Conservation (phyloP, 2,888 invertebrate genomes). For the Drosophila neotestacea region DNA sequence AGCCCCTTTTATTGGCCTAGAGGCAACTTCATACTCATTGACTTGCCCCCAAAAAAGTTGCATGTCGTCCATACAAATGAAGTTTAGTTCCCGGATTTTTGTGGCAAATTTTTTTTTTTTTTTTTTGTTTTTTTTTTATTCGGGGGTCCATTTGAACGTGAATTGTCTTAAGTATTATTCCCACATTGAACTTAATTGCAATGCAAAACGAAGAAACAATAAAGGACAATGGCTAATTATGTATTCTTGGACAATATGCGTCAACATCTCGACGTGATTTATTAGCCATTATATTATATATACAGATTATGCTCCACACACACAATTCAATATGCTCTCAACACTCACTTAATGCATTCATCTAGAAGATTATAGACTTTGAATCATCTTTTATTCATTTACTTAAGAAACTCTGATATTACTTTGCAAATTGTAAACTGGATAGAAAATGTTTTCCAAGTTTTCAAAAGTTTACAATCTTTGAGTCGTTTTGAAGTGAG, state of each 20-base stretch:
- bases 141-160: constrained; percentile 28
- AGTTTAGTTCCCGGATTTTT: neutral
- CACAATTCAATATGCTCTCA: constrained; percentile 5
- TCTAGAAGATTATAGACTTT: neutral
- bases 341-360: constrained; percentile 1
- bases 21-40: constrained; percentile 10
- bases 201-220: constrained; percentile 53
- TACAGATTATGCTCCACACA: neutral
- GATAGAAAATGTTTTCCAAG: too few species aligned
- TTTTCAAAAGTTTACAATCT: too few species aligned
- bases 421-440: neutral
- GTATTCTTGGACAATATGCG: constrained; percentile 30
- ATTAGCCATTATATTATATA: constrained; percentile 26
- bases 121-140: neutral
- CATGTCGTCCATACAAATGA: constrained; percentile 66
- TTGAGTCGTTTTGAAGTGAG: too few species aligned
- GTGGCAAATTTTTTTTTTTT: neutral
- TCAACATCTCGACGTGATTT: constrained; percentile 42
- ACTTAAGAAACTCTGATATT: too few species aligned
- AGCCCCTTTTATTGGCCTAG: constrained; percentile 39
- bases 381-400: neutral
- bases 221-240: constrained; percentile 54
- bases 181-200: constrained; percentile 50
- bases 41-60: constrained; percentile 22
- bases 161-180: constrained; percentile 3